Evolutionary conservation across 2,113 vertebrate species (phyloP), one percentile per base, ranked within the genome.

Genomic region (Menidia beryllina): DNA sequence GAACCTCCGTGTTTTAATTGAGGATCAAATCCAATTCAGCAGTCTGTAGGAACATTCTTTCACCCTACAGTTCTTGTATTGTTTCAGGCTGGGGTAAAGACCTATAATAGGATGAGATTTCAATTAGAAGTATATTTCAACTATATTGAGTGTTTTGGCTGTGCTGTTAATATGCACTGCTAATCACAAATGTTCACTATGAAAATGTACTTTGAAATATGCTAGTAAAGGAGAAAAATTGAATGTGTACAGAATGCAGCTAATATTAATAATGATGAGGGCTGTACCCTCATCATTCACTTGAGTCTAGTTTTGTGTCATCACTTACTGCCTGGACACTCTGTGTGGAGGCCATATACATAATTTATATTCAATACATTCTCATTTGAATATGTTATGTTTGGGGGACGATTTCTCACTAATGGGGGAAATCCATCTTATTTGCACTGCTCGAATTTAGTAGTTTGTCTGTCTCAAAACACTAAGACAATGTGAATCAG

Each of bases 321-420:
- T 72, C 43, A 55, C 43, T 61, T 70, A n/a, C 70, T 80, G 26
- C 50, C 43, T 51, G 41, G 51, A 64, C 27, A 12, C 36, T 43
- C 56, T 48, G 51, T 6, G 15, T 66, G 62, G 62, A 54, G 78
- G 54, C 56, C 39, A 50, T 3, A 61, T 79, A 65, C 30, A 72
- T 71, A 72, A 82, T 82, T 84, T 39, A 74, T 48, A 45, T 64
- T 26, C 51, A 77, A 64, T 65, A 61, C 55, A 58, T 59, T 65
- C 30, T 51, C 0, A 3, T 67, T 63, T 71, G 8, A 73, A 74
- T 76, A 68, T 79, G 74, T 79, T 24, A 84, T 77, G 30, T 64
- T 30, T 25, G 3, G 23, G 19, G 53, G 23, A 8, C 8, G 21
- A 59, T 65, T 76, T 24, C 17, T 69, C 48, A 62, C 25, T 67